These are phyloP conservation scores for Nasonia longicornis DNA, from an alignment of 1,140 invertebrate species.

Conservation along the genomic window DNA sequence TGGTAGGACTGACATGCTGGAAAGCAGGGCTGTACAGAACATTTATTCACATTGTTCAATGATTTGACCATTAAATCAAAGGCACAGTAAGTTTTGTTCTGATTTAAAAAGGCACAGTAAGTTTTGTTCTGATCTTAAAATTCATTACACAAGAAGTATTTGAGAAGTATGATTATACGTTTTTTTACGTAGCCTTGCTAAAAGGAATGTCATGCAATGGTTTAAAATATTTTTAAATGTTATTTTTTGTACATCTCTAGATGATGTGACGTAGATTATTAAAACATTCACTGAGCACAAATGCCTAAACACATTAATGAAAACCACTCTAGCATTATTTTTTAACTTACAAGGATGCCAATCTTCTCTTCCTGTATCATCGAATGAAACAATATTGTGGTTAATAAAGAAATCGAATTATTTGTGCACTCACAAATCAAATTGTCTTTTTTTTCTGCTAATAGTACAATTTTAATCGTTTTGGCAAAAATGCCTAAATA, in stretches of 20 bases:
- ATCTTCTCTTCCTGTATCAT: slow-evolving; percentile 76
- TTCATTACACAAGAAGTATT: neutral
- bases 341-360: slow-evolving; percentile 79
- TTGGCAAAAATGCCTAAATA: neutral
- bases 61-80: no score
- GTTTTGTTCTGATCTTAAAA: neutral
- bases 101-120: neutral
- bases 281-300: slow-evolving; percentile 25
- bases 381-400: slow-evolving; percentile 59
- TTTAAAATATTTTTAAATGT: slow-evolving; percentile 10
- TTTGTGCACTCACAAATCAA: neutral
- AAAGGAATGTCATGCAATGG: slow-evolving; percentile 30
- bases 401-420: slow-evolving; percentile 23
- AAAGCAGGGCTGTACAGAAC: slow-evolving; percentile 12
- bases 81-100: neutral
- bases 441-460: neutral
- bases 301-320: slow-evolving; percentile 28
- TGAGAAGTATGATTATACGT: neutral
- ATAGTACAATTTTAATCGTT: neutral
- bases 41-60: neutral
- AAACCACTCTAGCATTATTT: slow-evolving; percentile 38
- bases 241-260: slow-evolving; percentile 18
- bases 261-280: slow-evolving; percentile 24
- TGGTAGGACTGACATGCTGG: neutral
- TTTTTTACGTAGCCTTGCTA: slow-evolving; percentile 23